These are phyloP conservation scores for Odontophorus gujanensis DNA, from an alignment of 2,113 vertebrate species.

Conservation along the genomic window DNA sequence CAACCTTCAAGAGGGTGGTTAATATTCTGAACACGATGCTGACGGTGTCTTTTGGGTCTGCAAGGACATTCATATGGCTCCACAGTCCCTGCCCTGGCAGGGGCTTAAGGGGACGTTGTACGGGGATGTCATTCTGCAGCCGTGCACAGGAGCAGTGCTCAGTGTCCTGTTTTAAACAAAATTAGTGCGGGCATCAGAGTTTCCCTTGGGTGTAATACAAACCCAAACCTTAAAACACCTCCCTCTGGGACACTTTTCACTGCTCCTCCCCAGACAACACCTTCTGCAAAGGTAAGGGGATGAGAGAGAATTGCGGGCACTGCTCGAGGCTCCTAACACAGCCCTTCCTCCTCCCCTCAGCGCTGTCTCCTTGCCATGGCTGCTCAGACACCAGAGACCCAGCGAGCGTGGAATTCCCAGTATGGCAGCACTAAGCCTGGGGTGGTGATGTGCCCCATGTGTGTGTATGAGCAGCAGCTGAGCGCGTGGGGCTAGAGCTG, in stretches of 20 bases:
- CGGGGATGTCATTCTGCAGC: background rate
- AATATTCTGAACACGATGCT: background rate
- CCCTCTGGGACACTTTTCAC: background rate
- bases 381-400: slow-evolving; percentile 2
- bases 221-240: background rate
- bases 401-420: background rate
- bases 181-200: background rate
- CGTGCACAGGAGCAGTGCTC: background rate
- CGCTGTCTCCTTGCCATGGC: background rate
- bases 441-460: background rate
- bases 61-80: background rate
- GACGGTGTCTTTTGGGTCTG: background rate
- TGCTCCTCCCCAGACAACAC: background rate
- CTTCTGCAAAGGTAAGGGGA: background rate
- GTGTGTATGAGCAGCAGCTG: background rate
- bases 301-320: background rate
- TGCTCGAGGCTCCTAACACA: background rate
- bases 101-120: background rate
- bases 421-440: slow-evolving; percentile 18
- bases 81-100: background rate
- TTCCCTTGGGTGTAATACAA: background rate
- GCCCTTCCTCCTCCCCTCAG: background rate
- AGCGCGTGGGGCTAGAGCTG: slow-evolving; percentile 29
- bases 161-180: background rate
- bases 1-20: background rate